A percentile compares a stretch with the other conserved stretches of the same genome.
Evolutionary conservation across 2,888 invertebrate species (phyloP).

Genomic region (Agonum fuliginosum): DNA sequence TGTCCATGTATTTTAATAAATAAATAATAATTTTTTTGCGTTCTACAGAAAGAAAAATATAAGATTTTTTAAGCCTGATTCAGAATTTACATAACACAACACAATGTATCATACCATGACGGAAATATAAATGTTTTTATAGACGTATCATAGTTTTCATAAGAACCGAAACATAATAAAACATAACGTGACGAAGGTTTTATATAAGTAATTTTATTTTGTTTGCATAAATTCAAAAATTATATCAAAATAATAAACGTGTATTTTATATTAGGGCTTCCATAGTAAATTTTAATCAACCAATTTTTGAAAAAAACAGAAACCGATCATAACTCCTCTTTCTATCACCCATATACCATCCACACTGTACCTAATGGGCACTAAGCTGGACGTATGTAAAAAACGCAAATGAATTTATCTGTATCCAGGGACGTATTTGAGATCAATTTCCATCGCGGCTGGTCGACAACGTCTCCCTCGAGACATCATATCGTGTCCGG

Average conservation of each 20-base stretch:
- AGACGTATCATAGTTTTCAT: no score
- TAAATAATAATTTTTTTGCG: no score
- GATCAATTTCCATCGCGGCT: conserved; percentile 24
- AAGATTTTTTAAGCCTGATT: no score
- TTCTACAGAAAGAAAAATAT: no score
- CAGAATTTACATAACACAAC: no score
- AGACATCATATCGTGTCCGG: conserved; percentile 6
- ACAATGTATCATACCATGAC: no score
- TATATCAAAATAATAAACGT: no score
- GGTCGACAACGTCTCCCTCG: conserved; percentile 12
- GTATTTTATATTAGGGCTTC: background rate
- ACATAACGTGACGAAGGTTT: no score
- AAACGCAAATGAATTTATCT: conserved; percentile 39
- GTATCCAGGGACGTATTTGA: conserved; percentile 27
- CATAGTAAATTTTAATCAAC: conserved; percentile 16
- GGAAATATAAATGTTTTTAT: no score
- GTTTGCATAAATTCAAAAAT: background rate
- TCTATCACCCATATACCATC: conserved; percentile 17
- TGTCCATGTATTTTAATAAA: no score
- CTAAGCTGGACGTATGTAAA: conserved; percentile 29
- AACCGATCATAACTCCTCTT: background rate
- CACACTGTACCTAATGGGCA: conserved; percentile 7
- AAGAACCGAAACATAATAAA: no score
- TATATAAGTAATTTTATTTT: background rate
- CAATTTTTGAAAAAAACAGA: no score